These are phyloP conservation scores for Cinclus cinclus DNA, from an alignment of 2,113 vertebrate species.

Conservation along the genomic window DNA sequence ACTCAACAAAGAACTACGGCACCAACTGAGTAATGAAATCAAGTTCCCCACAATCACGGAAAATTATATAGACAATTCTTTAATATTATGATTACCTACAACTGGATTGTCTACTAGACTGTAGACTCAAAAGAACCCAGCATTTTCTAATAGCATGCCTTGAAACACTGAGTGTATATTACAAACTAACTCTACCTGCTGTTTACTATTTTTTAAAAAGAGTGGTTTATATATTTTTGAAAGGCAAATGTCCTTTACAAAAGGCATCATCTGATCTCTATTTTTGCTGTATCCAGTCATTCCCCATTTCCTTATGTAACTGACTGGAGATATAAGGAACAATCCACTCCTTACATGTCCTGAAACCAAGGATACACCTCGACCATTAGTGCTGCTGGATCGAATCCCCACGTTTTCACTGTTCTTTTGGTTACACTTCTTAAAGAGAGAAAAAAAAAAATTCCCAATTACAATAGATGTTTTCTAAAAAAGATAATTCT, in stretches of 20 bases:
- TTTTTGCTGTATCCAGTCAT: neutral
- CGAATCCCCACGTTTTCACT: neutral
- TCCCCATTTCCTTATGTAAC: neutral
- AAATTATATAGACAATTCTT: neutral
- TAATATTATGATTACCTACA: neutral
- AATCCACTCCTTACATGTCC: neutral
- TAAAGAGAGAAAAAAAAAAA: accelerated
- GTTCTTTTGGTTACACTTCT: neutral
- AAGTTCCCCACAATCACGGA: neutral
- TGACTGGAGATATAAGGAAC: neutral
- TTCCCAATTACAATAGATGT: accelerated
- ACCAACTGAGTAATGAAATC: neutral
- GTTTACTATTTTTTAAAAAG: neutral
- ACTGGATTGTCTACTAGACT: neutral
- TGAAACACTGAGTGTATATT: neutral
- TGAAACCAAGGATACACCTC: neutral
- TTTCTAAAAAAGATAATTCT: neutral
- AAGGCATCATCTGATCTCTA: neutral
- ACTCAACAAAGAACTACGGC: neutral
- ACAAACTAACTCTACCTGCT: neutral
- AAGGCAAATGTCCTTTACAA: neutral
- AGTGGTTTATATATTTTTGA: accelerated
- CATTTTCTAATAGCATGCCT: neutral
- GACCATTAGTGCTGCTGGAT: neutral
- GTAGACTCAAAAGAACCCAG: neutral